Percentiles rank a stretch among this genome's conserved stretches.
These are phyloP conservation scores for Dorcus parallelipipedus DNA, from an alignment of 2,888 invertebrate species.

Conservation along the genomic window DNA sequence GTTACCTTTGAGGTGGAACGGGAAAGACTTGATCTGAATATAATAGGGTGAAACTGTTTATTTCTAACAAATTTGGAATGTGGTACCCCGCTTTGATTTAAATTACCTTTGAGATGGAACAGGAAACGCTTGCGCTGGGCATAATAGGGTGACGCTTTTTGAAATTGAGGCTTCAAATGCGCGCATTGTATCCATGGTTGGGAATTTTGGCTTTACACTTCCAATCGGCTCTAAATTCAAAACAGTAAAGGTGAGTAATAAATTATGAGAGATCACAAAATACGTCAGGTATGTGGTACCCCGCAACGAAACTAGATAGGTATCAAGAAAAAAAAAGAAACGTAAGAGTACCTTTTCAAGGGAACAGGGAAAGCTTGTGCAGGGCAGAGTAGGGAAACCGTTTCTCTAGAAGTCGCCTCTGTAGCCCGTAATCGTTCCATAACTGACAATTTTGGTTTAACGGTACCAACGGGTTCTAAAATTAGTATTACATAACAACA, in stretches of 20 bases:
- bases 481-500: too few species aligned
- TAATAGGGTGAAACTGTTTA: constrained; percentile 51
- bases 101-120: constrained; percentile 70
- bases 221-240: constrained; percentile 67
- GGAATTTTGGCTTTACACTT: constrained; percentile 66
- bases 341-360: constrained; percentile 18
- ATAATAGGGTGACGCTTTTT: constrained; percentile 54
- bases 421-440: constrained; percentile 34
- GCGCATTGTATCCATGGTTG: constrained; percentile 40
- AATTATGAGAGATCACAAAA: too few species aligned
- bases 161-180: constrained; percentile 44
- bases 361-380: constrained; percentile 64
- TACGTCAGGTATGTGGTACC: too few species aligned
- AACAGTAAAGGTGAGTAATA: not conserved
- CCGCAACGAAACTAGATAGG: too few species aligned
- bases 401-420: constrained; percentile 46
- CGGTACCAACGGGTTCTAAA: constrained; percentile 74
- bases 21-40: constrained; percentile 69
- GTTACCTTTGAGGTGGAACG: constrained; percentile 70
- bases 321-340: too few species aligned
- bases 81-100: constrained; percentile 2
- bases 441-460: constrained; percentile 60
- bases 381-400: constrained; percentile 59
- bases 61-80: not conserved
- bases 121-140: constrained; percentile 68